A percentile compares a stretch with the other conserved stretches of the same genome.
phyloP scores from a whole-genome alignment of 2,113 vertebrate species.

The Peromyscus maniculatus region DNA sequence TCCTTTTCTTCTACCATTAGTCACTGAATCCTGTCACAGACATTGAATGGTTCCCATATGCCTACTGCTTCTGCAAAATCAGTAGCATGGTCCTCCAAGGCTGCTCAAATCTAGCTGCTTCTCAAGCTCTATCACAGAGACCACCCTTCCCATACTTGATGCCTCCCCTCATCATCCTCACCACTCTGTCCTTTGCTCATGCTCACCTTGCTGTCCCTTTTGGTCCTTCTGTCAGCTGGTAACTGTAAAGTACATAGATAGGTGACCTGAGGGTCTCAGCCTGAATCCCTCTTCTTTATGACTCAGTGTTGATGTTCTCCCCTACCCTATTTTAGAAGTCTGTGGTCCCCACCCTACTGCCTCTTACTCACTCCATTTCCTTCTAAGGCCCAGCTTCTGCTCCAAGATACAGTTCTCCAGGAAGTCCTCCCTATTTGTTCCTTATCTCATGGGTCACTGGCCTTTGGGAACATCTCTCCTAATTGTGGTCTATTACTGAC shows the following conservation, averaged over 20 bases:
- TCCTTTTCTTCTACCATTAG: neutral
- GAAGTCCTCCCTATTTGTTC: neutral
- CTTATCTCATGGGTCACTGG: neutral
- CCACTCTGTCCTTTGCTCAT: neutral
- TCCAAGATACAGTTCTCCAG: neutral
- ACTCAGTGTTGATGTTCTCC: neutral
- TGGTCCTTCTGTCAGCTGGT: slow-evolving; percentile 16
- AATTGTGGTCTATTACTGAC: neutral
- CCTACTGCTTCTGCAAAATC: neutral
- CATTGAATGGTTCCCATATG: neutral
- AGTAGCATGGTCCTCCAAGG: neutral
- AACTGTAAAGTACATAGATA: neutral
- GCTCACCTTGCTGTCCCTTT: neutral
- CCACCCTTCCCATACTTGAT: neutral
- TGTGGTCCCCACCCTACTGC: too few species aligned
- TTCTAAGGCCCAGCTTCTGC: neutral
- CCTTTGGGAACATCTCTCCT: neutral
- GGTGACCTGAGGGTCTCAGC: neutral
- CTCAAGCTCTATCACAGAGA: neutral
- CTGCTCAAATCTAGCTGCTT: neutral
- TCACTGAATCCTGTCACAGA: neutral
- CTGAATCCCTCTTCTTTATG: slow-evolving; percentile 4
- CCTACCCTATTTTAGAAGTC: too few species aligned
- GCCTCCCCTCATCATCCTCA: neutral
- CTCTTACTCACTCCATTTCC: neutral